Conservation (phyloP, 2,797 vertebrate species). For the Cossypha caffra region DNA sequence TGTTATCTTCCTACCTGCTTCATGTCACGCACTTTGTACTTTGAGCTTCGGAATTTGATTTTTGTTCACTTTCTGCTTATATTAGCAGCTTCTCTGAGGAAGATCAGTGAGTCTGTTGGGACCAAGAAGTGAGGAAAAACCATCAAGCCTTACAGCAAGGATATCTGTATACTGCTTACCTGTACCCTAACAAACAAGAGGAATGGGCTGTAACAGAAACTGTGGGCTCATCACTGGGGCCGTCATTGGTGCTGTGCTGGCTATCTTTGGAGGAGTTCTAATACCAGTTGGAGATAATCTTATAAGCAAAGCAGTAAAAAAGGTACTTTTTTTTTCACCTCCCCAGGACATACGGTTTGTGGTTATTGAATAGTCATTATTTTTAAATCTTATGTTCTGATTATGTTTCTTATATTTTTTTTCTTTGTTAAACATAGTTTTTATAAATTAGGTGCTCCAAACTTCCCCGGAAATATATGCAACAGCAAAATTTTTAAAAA, state of each 20-base stretch:
- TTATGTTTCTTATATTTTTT: not conserved
- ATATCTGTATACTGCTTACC: not conserved
- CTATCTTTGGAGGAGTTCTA: constrained; percentile 86
- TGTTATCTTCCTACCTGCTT: constrained; percentile 12
- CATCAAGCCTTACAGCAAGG: not conserved
- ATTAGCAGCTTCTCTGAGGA: constrained; percentile 35
- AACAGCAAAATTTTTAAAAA: not conserved
- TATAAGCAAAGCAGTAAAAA: constrained; percentile 80
- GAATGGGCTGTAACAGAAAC: constrained; percentile 73
- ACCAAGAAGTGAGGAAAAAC: not conserved
- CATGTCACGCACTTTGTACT: constrained; percentile 62
- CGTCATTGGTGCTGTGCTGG: constrained; percentile 80
- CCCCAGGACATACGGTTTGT: not conserved
- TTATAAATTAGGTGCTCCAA: not conserved
- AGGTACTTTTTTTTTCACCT: constrained; percentile 74
- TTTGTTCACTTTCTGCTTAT: constrained; percentile 55
- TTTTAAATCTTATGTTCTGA: not conserved
- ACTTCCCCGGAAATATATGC: not conserved
- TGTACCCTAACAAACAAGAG: not conserved
- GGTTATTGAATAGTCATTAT: not conserved
- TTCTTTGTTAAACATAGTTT: not conserved
- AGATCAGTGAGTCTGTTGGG: not conserved
- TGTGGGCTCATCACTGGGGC: constrained; percentile 81
- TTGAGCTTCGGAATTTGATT: constrained; percentile 61
- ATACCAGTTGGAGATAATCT: constrained; percentile 86